phyloP scores from a whole-genome alignment of 1,140 invertebrate genomes.

The Drosophila sturtevanti region DNA sequence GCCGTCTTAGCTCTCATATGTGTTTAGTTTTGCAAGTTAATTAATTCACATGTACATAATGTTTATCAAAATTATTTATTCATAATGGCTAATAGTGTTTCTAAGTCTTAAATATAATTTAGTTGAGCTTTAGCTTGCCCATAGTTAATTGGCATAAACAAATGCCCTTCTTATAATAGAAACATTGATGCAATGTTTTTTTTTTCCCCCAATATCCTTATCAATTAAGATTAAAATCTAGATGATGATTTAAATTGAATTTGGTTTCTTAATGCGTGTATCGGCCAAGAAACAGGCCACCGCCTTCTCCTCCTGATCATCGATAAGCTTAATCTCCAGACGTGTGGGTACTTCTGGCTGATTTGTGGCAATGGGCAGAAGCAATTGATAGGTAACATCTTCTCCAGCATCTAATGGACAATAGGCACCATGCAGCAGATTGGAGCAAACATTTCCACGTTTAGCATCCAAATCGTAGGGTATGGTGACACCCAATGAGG shows the following conservation, averaged over 20 bases:
- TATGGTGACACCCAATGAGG: conserved; percentile 65
- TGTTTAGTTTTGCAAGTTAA: conserved; percentile 31
- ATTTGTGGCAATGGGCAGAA: conserved; percentile 43
- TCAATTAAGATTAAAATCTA: not conserved
- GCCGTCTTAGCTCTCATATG: conserved; percentile 26
- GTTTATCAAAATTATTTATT: conserved; percentile 75
- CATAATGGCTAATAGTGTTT: conserved; percentile 74
- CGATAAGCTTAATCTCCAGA: conserved; percentile 57
- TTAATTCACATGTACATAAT: conserved; percentile 66
- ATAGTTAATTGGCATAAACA: conserved; percentile 46
- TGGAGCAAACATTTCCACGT: conserved; percentile 59
- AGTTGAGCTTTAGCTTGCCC: conserved; percentile 30
- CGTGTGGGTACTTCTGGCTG: conserved; percentile 67
- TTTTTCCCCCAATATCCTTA: no score
- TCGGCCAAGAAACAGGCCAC: conserved; percentile 68
- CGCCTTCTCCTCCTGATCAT: conserved; percentile 36
- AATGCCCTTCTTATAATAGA: not conserved
- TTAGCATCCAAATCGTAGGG: conserved; percentile 53
- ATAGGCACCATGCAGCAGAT: conserved; percentile 68
- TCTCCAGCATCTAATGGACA: conserved; percentile 71
- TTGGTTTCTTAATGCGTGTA: conserved; percentile 57
- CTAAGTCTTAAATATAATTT: conserved; percentile 27
- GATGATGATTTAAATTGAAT: not conserved
- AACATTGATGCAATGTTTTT: conserved; percentile 76
- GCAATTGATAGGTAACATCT: conserved; percentile 71